Evolutionary conservation across 2,113 vertebrate genomes (phyloP).

Genomic region (Morone chrysops): DNA sequence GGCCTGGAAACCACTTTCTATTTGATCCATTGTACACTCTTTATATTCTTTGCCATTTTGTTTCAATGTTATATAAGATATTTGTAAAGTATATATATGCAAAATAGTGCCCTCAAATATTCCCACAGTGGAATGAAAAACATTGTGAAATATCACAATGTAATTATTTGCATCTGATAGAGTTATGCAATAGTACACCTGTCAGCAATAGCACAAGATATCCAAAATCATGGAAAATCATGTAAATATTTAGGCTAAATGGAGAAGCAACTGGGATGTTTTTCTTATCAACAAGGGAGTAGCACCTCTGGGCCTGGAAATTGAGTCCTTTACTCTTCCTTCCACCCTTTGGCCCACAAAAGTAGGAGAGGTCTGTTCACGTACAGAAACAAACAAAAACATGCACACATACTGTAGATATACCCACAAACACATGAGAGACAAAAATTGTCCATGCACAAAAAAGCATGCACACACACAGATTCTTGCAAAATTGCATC

Average conservation of each 20-base stretch:
- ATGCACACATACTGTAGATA: not conserved
- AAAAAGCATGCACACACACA: conserved; percentile 2
- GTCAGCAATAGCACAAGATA: not conserved
- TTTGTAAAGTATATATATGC: not conserved
- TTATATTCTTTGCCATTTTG: not conserved
- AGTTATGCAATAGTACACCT: not conserved
- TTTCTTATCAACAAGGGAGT: conserved; percentile 40
- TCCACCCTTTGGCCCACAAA: conserved; percentile 41
- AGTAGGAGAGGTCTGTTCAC: conserved; percentile 10
- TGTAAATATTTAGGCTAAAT: not conserved
- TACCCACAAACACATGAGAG: not conserved
- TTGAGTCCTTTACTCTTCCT: not conserved
- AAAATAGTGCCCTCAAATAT: not conserved
- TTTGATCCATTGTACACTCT: not conserved
- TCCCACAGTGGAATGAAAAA: not conserved
- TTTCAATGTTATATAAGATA: not conserved
- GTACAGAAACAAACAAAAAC: conserved; percentile 4
- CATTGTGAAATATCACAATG: not conserved
- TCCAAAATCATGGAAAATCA: not conserved
- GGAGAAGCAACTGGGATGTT: not conserved
- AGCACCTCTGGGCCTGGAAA: not conserved
- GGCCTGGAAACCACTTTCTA: too few relatives aligned
- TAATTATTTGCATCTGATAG: not conserved
- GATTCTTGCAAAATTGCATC: conserved; percentile 59
- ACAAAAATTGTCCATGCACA: not conserved